Evolutionary conservation across 2,113 vertebrate genomes (phyloP).

Genomic region (cattle (Bos taurus)): ARS-UCD2.0 NC_037331.1:15337501-15338000

Average conservation of each 20-base stretch:
- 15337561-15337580: too few relatives aligned
- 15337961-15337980: background rate
- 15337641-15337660: background rate
- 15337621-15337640: background rate
- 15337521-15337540: too few relatives aligned
- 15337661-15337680: background rate
- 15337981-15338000: background rate
- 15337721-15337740: background rate
- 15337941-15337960: background rate
- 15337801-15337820: background rate
- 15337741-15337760: background rate
- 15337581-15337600: background rate
- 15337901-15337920: background rate
- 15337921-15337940: background rate
- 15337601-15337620: background rate
- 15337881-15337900: background rate
- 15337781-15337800: background rate
- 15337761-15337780: background rate
- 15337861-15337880: background rate
- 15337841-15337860: background rate
- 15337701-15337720: background rate
- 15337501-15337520: too few relatives aligned
- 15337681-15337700: background rate
- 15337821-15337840: background rate
- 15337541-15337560: too few relatives aligned